Base-by-base conservation (phyloP, 2,888 invertebrate species). In the Papilio protenor region DNA sequence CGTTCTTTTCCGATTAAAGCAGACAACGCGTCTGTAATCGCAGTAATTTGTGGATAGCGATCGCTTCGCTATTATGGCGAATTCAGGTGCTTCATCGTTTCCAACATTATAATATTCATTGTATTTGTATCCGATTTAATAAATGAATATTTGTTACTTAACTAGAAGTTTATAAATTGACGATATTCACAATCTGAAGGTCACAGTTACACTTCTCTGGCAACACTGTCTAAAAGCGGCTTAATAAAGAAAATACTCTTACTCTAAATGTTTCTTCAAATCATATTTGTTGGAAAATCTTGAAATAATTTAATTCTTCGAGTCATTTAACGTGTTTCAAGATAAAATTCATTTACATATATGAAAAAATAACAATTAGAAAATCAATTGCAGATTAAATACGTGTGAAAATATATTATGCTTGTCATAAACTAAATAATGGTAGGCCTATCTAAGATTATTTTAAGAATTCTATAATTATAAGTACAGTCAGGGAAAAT, bases 211-310 rank as follows among this genome's bases (percentile, higher is more conserved):
- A 64, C 33, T 18, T 16, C 16, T 18, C 66, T 40, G 66, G 66
- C 66, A 66, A n/a, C 66, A 66, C 40, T 40, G 2, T 23, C 18
- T 66, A 64, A 64, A 64, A 64, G 64, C 64, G 18, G 11, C 14
- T 66, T 40, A 66, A 64, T 27, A 33, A 59, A 59, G 59, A 59
- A 59, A 16, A 27, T 18, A 33, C 8, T 14, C 61, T 61, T 27
- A 64, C 33, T 64, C 64, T 64, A 64, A 64, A 64, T 8, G 18
- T 16, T 66, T 61, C 14, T 61, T 21, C 23, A 21, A 18, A n/a
- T 59, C 1, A 21, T 52, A 59, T 8, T 6, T 3, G 57, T 18
- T n/a, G 16, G n/a, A 59, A 59, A 12, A 23, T 23, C 16, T 59
- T 59, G 3, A 59, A 59, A 59, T 18, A 52, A 52, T 4, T 23